Conservation (phyloP, 2,113 vertebrate genomes). For the Prunella fulvescens region DNA sequence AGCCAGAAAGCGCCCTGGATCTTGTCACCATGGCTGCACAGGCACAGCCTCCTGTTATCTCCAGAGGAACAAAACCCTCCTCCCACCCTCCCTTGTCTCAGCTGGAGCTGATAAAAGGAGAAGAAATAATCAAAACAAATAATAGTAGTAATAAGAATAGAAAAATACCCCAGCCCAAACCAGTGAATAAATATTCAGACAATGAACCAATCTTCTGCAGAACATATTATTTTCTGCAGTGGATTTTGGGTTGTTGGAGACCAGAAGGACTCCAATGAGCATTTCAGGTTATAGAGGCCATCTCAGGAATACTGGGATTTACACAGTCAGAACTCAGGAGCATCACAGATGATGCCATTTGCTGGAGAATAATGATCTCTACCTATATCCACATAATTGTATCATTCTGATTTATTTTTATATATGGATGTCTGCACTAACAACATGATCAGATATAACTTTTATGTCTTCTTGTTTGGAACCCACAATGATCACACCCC, state of each 20-base stretch:
- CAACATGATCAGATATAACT: not conserved
- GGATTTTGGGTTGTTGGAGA: not conserved
- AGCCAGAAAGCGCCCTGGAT: constrained; percentile 58
- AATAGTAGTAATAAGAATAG: not conserved
- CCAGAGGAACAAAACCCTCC: constrained; percentile 58
- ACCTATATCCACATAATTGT: not conserved
- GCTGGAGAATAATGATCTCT: not conserved
- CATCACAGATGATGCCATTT: not conserved
- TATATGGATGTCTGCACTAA: not conserved
- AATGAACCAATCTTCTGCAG: not conserved
- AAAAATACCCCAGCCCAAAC: not conserved
- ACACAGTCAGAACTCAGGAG: not conserved
- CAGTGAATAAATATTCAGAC: not conserved
- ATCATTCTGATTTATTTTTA: not conserved
- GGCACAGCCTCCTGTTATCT: constrained; percentile 61
- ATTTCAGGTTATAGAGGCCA: not conserved
- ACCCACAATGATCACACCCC: not conserved
- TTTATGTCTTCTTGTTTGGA: not conserved
- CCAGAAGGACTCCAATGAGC: not conserved
- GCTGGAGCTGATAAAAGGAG: constrained; percentile 51
- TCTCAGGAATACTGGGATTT: not conserved
- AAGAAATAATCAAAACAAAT: constrained; percentile 38
- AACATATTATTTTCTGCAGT: not conserved
- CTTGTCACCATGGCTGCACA: constrained; percentile 68
- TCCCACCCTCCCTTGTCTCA: constrained; percentile 49